Base-by-base conservation (phyloP, 2,113 vertebrate genomes). In the Sarotherodon lohbergeri region DNA sequence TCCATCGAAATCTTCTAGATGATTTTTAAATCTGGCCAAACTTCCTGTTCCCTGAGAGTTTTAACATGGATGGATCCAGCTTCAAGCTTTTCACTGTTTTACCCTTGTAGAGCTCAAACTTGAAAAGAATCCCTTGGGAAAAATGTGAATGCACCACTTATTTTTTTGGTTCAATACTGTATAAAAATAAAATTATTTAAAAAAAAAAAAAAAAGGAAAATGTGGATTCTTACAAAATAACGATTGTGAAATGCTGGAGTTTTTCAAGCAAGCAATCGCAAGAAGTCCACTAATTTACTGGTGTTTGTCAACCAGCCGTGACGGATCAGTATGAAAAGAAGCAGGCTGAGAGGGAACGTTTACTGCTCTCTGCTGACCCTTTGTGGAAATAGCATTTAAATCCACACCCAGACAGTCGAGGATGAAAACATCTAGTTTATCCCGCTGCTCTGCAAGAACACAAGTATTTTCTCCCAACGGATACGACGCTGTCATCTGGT, bases 111-210 rank as follows among this genome's bases (percentile, higher is more conserved):
- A 98, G 97, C 96, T 98, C 96, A 96, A 97, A 97, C 96, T 98
- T 97, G 90, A 90, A 93, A 95, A 97, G 96, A 97, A 97, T 98
- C 98, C 97, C 96, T 98, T 95, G 97, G 97, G 97, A 97, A 98
- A 93, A 98, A 98, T 98, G 98, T 99, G 98, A 98, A 98, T 97
- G 98, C 98, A 97, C 97, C 91, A 97, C 96, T 82, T 82, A 92
- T 97, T 96, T 97, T 97, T 96, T 97, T 96, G 97, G 98, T 98
- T 98, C 97, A 97, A 97, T 97, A 97, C 96, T 98, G 97, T 98
- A 97, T 96, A 97, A 98, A 97, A 97, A 96, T 96, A 96, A 94
- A 93, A 97, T 97, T 97, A 22, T 22, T 22, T 22, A 66, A 97
- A 90, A 97, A 32, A 97, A 91, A 97, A 68, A 97, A 90, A 97